Evolutionary conservation across 2,113 vertebrate genomes (phyloP).

Genomic region (Otocyon megalotis): DNA sequence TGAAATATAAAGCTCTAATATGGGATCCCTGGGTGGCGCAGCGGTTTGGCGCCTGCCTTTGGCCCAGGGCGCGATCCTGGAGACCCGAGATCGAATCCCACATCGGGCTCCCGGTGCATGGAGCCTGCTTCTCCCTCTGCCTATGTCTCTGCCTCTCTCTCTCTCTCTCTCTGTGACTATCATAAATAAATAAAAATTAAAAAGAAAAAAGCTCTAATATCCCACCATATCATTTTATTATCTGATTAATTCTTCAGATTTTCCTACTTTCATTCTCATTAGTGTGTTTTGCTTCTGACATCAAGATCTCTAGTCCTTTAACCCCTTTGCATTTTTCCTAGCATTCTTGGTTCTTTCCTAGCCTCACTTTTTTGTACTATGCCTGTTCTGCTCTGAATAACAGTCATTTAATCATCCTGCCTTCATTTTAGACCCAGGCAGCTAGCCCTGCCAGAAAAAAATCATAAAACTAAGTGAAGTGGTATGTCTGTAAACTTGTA

Average conservation of each 20-base stretch:
- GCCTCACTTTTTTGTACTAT: background rate
- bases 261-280: conserved; percentile 25
- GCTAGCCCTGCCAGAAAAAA: conserved; percentile 29
- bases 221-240: background rate
- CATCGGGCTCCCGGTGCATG: no score
- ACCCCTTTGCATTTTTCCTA: background rate
- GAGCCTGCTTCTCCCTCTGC: no score
- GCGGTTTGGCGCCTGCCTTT: no score
- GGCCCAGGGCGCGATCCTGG: no score
- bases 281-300: background rate
- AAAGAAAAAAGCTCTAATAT: conserved; percentile 49
- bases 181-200: no score
- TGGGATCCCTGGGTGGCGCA: no score
- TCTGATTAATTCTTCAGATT: background rate
- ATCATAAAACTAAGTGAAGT: conserved; percentile 12
- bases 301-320: background rate
- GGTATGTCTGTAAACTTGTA: background rate
- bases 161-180: no score
- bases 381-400: background rate
- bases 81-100: no score
- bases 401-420: background rate
- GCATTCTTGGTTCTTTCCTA: background rate
- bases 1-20: conserved; percentile 45
- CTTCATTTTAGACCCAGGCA: conserved; percentile 16
- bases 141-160: no score